A percentile compares a stretch with the other conserved stretches of the same genome.
phyloP scores from a whole-genome alignment of 2,888 invertebrate genomes.

The Sericinus montela region DNA sequence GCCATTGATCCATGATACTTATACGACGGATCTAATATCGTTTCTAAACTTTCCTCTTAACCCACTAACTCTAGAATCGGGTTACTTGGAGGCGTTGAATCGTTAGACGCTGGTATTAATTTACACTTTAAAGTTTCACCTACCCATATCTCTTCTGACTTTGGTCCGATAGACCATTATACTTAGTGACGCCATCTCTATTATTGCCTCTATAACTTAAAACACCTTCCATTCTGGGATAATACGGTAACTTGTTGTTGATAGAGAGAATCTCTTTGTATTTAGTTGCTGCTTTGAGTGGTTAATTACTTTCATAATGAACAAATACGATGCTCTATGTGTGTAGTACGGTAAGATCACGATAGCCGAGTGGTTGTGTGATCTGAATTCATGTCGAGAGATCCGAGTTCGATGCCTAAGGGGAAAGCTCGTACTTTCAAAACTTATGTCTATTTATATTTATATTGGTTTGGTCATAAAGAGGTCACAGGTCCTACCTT shows the following conservation, averaged over 20 bases:
- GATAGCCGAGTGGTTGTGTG: too few species aligned
- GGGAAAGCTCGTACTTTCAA: too few species aligned
- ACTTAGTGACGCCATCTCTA: not conserved
- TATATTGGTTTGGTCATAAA: too few species aligned
- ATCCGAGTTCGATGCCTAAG: too few species aligned
- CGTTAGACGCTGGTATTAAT: constrained; percentile 34
- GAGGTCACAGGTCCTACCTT: too few species aligned
- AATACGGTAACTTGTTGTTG: constrained; percentile 5
- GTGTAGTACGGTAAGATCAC: too few species aligned
- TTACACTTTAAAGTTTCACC: constrained; percentile 21
- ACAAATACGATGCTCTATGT: too few species aligned
- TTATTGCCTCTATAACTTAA: constrained; percentile 6
- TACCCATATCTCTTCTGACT: constrained; percentile 7
- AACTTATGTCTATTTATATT: too few species aligned
- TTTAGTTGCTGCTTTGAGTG: not conserved
- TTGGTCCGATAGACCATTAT: not conserved
- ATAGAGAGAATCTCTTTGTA: constrained; percentile 6
- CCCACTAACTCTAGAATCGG: constrained; percentile 46
- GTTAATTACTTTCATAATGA: not conserved
- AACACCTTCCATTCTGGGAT: constrained; percentile 1
- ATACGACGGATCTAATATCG: constrained; percentile 17
- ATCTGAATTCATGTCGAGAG: too few species aligned
- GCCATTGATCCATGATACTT: constrained; percentile 7
- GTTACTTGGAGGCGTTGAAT: constrained; percentile 53
- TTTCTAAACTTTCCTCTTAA: constrained; percentile 38